Evolutionary conservation across 2,113 vertebrate genomes (phyloP).

Genomic region (Aleadryas rufinucha): DNA sequence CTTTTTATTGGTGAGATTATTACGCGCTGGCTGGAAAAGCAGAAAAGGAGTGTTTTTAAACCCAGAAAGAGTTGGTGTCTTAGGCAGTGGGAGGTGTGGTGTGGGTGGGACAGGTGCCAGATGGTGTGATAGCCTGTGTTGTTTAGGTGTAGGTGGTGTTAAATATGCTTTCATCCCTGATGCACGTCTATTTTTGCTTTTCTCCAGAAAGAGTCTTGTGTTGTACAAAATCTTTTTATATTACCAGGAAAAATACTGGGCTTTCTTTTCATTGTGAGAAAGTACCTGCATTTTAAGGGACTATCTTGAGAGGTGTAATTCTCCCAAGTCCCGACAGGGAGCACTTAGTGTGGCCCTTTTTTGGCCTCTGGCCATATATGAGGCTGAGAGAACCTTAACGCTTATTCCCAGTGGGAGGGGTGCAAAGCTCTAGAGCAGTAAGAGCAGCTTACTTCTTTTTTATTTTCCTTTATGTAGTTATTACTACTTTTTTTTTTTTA

Average conservation of each 20-base stretch:
- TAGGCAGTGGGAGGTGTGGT: not conserved
- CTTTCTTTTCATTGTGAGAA: not conserved
- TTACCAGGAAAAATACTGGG: not conserved
- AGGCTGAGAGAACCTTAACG: not conserved
- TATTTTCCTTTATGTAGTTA: not conserved
- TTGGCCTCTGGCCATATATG: not conserved
- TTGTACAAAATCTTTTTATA: not conserved
- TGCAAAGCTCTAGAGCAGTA: not conserved
- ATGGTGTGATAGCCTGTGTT: not conserved
- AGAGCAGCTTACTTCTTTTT: not conserved
- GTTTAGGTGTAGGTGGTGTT: not conserved
- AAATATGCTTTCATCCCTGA: not conserved
- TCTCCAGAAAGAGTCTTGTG: not conserved
- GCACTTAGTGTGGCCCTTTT: not conserved
- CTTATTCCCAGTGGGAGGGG: not conserved
- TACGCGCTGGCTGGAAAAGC: not conserved
- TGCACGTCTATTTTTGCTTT: not conserved
- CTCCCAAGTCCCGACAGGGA: not conserved
- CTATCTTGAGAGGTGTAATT: not conserved
- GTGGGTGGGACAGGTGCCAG: not conserved
- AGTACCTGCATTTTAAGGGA: not conserved
- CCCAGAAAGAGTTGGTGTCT: not conserved
- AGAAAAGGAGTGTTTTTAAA: not conserved
- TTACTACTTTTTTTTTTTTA: not conserved
- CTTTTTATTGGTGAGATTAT: not conserved